These are phyloP conservation scores for Spilogale gracilis DNA, from an alignment of 2,113 vertebrate genomes.

Conservation along the genomic window DNA sequence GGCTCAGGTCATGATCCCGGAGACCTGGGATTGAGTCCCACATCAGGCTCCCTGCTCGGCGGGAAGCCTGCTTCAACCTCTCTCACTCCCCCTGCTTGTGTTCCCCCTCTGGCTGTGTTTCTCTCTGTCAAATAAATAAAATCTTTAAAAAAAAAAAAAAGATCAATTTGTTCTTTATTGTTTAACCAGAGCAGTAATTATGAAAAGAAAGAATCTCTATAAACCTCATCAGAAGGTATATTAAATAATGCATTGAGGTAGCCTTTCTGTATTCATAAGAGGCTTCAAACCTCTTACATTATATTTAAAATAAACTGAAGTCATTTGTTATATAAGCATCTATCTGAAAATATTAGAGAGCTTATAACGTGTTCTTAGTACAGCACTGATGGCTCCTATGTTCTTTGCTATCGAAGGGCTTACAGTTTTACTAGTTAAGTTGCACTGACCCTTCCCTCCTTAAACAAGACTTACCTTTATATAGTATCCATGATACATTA, in stretches of 20 bases:
- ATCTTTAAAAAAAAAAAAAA: too few species aligned
- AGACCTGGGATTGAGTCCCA: too few species aligned
- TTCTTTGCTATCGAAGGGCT: neutral
- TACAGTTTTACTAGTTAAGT: neutral
- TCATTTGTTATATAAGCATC: slow-evolving; percentile 59
- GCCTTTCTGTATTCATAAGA: slow-evolving; percentile 61
- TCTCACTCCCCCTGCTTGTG: too few species aligned
- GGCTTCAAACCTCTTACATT: slow-evolving; percentile 39
- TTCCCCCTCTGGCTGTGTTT: too few species aligned
- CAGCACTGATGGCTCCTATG: neutral
- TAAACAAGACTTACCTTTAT: neutral
- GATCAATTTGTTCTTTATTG: slow-evolving; percentile 74
- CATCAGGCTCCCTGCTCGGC: too few species aligned
- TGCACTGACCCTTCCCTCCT: neutral
- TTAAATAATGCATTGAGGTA: slow-evolving; percentile 72
- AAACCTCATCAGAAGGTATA: slow-evolving; percentile 63
- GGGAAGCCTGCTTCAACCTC: too few species aligned
- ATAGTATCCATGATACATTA: neutral
- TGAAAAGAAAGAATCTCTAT: slow-evolving; percentile 64
- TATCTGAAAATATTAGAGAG: slow-evolving; percentile 2
- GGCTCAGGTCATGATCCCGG: too few species aligned
- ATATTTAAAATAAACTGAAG: slow-evolving; percentile 69
- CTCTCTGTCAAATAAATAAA: too few species aligned
- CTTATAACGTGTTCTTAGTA: neutral
- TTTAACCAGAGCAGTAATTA: slow-evolving; percentile 74